phyloP scores from a whole-genome alignment of 2,888 invertebrate species.

The Priocnemis perturbator region DNA sequence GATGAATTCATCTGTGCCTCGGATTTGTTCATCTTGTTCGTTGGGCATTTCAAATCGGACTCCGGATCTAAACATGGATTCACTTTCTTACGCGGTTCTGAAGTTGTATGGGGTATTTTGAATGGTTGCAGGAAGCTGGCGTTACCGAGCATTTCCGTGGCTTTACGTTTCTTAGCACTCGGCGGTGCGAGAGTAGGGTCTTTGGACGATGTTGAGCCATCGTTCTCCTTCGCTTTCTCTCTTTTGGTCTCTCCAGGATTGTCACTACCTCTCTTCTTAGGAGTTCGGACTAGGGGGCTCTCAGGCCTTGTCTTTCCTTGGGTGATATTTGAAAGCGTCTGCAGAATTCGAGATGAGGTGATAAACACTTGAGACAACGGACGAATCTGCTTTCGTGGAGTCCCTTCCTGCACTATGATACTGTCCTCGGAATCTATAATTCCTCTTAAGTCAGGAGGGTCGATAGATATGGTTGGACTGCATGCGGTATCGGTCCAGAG shows the following conservation, averaged over 20 bases:
- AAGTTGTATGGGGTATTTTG: constrained; percentile 62
- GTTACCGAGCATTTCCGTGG: constrained; percentile 57
- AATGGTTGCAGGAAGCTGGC: constrained; percentile 55
- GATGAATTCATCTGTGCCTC: constrained; percentile 19
- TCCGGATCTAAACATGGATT: constrained; percentile 7
- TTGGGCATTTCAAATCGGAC: constrained; percentile 24
- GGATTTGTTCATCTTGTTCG: constrained; percentile 13
- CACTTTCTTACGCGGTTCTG: constrained; percentile 25
- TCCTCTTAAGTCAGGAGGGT: constrained; percentile 61
- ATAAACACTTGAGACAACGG: constrained; percentile 65
- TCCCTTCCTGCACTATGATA: constrained; percentile 34
- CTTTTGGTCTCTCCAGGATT: constrained; percentile 17
- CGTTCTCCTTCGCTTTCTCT: constrained; percentile 25
- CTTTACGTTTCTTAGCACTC: constrained; percentile 67
- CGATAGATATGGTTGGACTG: constrained; percentile 61
- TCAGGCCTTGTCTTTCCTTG: constrained; percentile 56
- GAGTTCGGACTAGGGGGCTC: constrained; percentile 35
- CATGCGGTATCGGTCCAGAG: constrained; percentile 68
- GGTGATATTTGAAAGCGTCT: constrained; percentile 69
- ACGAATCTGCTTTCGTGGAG: constrained; percentile 45
- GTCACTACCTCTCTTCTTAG: constrained; percentile 35
- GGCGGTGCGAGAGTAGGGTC: constrained; percentile 27
- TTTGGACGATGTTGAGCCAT: constrained; percentile 13
- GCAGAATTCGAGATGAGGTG: constrained; percentile 69
- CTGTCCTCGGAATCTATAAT: constrained; percentile 65